Conservation (phyloP, 2,113 vertebrate species). For the Paramisgurnus dabryanus region DNA sequence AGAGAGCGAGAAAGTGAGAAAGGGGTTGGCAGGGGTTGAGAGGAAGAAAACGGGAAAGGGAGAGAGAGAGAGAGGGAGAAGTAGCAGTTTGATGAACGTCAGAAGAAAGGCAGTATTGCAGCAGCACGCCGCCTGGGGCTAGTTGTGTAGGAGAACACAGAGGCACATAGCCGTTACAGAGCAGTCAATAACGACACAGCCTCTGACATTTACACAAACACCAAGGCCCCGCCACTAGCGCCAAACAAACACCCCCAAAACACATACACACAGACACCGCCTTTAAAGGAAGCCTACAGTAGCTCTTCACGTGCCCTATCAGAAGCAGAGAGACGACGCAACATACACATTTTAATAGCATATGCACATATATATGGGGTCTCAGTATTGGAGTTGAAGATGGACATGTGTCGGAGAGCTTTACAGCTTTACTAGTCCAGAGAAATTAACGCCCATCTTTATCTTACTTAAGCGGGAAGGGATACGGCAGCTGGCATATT, state of each 20-base stretch:
- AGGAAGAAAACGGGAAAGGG: conserved; percentile 20
- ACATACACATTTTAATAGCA: neutral
- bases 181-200: conserved; percentile 59
- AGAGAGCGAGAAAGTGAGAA: conserved; percentile 13
- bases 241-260: conserved; percentile 61
- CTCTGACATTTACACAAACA: conserved; percentile 65
- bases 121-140: conserved; percentile 54
- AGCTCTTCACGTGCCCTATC: conserved; percentile 10
- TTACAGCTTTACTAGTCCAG: conserved; percentile 35
- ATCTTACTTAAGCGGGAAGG: conserved; percentile 39
- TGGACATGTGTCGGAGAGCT: conserved; percentile 36
- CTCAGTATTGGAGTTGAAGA: conserved; percentile 38
- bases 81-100: conserved; percentile 53
- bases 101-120: conserved; percentile 63
- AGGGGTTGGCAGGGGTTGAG: conserved; percentile 32
- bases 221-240: conserved; percentile 60
- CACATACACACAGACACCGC: conserved; percentile 41
- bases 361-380: neutral
- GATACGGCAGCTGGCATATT: conserved; percentile 40
- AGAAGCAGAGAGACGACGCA: conserved; percentile 14
- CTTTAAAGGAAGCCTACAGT: conserved; percentile 51
- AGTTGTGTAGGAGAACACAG: conserved; percentile 56
- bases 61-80: conserved; percentile 34
- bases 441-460: conserved; percentile 38
- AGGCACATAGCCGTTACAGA: conserved; percentile 49